A percentile compares a stretch with the other conserved stretches of the same genome.
Evolutionary conservation across 2,113 vertebrate genomes (phyloP).

Genomic region (Plectropomus leopardus): DNA sequence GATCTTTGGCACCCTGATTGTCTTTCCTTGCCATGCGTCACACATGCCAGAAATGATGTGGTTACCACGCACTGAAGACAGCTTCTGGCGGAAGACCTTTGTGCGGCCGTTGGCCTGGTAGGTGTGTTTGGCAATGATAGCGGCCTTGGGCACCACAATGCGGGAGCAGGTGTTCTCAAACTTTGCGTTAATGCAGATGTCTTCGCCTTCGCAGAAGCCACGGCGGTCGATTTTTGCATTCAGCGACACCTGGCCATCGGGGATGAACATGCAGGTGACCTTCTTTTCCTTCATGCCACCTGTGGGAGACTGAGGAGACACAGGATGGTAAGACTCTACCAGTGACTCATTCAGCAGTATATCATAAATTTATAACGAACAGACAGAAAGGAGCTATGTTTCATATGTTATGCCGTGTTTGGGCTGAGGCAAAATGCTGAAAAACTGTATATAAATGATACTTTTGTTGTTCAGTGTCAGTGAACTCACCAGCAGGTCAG

Average conservation of each 20-base stretch:
- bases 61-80: slow-evolving; percentile 93
- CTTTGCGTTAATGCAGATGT: slow-evolving; percentile 94
- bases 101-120: slow-evolving; percentile 93
- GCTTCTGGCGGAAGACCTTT: slow-evolving; percentile 91
- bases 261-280: slow-evolving; percentile 97
- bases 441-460: no score
- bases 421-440: neutral
- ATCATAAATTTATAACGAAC: neutral
- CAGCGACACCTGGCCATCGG: slow-evolving; percentile 91
- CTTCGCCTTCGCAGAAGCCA: slow-evolving; percentile 95
- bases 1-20: slow-evolving; percentile 92
- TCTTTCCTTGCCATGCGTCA: slow-evolving; percentile 94
- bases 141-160: slow-evolving; percentile 96
- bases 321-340: neutral
- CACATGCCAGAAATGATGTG: slow-evolving; percentile 96
- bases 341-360: neutral
- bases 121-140: slow-evolving; percentile 93
- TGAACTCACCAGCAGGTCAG: slow-evolving; percentile 89
- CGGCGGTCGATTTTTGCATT: slow-evolving; percentile 92
- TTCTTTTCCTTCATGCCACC: slow-evolving; percentile 94
- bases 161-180: slow-evolving; percentile 97
- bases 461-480: neutral
- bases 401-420: neutral
- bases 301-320: slow-evolving; percentile 86
- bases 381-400: neutral